Base-by-base conservation (phyloP, 2,113 vertebrate genomes). In the Pyrgilauda ruficollis region DNA sequence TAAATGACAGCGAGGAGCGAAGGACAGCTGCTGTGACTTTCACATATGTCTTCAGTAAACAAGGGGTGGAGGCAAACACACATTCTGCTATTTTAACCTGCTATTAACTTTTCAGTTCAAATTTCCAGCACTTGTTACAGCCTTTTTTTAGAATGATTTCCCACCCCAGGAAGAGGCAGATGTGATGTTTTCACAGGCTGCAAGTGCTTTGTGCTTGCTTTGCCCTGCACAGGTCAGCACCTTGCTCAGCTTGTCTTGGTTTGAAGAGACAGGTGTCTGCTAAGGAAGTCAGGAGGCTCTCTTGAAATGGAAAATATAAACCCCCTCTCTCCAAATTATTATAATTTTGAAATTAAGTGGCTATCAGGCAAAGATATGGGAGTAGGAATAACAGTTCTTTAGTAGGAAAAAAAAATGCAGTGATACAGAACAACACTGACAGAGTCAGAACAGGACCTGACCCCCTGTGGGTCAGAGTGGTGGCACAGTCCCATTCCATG, bases 191-290 rank as follows among this genome's bases (percentile, higher is more conserved):
- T 49, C 55, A 33, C 14, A 55, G 64, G 35, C 44, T 61, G 53
- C 11, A 3, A 2, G 3, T 44, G 26, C 13, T 75, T n/a, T 31
- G 33, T 3, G 3, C 62, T 62, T 47, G 52, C 39, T 94, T 86
- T 61, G 63, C 22, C 27, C 33, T 11, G 31, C 0, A 0, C 13
- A 9, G 27, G 26, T n/a, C 0, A 0, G 56, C 62, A 59, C 23
- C 35, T 80, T 27, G 10, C 68, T 66, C 5, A 3, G n/a, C 10
- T 59, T 59, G 15, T 24, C 56, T 59, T 16, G 22, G 7, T 35
- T 35, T 59, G 56, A 24, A 35, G 5, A n/a, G 56, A 3, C n/a
- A 59, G n/a, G 56, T 59, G 56, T 35, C 56, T 59, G 56, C 56
- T 59, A 35, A 24, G 56, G 56, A 59, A 15, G 22, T n/a, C n/a